phyloP scores from a whole-genome alignment of 1,140 invertebrate species.

The Cyphomyrmex costatus region DNA sequence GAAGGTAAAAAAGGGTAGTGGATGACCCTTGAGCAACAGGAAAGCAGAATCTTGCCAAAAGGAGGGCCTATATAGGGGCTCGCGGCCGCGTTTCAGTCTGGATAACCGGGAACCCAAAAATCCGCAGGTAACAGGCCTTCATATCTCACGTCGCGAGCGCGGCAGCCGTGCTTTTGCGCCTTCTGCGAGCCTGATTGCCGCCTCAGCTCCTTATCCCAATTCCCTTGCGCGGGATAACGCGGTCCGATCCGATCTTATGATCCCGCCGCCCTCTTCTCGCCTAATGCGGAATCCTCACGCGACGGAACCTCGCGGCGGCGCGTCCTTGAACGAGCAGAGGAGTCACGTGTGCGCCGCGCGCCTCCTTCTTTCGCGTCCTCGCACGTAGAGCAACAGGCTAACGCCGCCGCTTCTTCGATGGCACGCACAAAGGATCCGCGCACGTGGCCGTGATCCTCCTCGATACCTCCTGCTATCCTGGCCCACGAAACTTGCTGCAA shows the following conservation, averaged over 20 bases:
- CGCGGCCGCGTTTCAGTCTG: constrained; percentile 28
- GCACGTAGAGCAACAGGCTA: constrained; percentile 71
- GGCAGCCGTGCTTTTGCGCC: constrained; percentile 58
- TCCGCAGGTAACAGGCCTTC: constrained; percentile 80
- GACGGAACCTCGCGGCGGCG: neutral
- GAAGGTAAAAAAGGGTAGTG: constrained; percentile 84
- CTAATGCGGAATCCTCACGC: constrained; percentile 8
- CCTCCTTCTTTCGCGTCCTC: constrained; percentile 26
- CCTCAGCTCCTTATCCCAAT: constrained; percentile 83
- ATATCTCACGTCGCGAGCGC: constrained; percentile 67
- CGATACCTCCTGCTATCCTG: constrained; percentile 78
- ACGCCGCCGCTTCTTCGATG: constrained; percentile 20
- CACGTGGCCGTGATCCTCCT: constrained; percentile 53
- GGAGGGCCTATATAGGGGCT: constrained; percentile 56
- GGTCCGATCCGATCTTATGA: constrained; percentile 22
- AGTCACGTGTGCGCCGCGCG: constrained; percentile 5
- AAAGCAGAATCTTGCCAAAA: constrained; percentile 78
- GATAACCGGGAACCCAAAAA: constrained; percentile 77
- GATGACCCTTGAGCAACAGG: constrained; percentile 85
- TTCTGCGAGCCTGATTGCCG: constrained; percentile 81
- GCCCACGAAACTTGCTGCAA: constrained; percentile 72
- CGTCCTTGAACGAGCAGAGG: constrained; percentile 48
- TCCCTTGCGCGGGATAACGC: constrained; percentile 77
- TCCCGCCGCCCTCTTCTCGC: no score
- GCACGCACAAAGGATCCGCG: constrained; percentile 57